Evolutionary conservation across 2,113 vertebrate species (phyloP).

Genomic region (Equus quagga): DNA sequence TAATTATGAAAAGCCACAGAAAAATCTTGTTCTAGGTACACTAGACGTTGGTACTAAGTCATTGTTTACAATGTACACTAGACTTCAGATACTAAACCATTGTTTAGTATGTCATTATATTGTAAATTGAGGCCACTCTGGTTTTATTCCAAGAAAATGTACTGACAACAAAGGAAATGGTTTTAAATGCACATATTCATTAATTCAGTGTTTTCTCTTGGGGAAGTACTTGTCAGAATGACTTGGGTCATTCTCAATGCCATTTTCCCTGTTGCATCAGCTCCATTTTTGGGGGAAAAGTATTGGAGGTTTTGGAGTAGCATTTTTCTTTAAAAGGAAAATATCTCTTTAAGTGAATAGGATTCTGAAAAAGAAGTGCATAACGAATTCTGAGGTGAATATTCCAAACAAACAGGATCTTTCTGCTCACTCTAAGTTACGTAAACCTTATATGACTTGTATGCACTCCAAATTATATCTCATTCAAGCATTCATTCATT

Average conservation of each 20-base stretch:
- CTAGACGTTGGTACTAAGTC: no score
- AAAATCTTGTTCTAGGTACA: not conserved
- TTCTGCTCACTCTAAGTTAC: not conserved
- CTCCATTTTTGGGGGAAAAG: not conserved
- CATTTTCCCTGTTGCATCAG: not conserved
- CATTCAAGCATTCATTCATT: not conserved
- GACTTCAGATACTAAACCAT: no score
- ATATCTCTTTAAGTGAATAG: not conserved
- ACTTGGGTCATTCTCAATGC: not conserved
- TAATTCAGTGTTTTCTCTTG: not conserved
- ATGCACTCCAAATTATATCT: not conserved
- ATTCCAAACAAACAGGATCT: not conserved
- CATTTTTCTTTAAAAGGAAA: not conserved
- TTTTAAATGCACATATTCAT: not conserved
- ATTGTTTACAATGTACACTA: no score
- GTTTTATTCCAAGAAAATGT: slow-evolving; percentile 26
- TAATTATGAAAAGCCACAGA: not conserved
- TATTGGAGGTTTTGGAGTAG: not conserved
- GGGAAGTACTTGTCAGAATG: not conserved
- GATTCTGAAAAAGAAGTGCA: not conserved
- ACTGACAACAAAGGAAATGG: not conserved
- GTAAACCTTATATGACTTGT: not conserved
- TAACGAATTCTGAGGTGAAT: not conserved
- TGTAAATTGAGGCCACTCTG: not conserved
- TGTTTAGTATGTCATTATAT: not conserved